Evolutionary conservation across 2,888 invertebrate genomes (phyloP), one percentile per base, ranked within the genome.

Genomic region (Eulithis prunata): DNA sequence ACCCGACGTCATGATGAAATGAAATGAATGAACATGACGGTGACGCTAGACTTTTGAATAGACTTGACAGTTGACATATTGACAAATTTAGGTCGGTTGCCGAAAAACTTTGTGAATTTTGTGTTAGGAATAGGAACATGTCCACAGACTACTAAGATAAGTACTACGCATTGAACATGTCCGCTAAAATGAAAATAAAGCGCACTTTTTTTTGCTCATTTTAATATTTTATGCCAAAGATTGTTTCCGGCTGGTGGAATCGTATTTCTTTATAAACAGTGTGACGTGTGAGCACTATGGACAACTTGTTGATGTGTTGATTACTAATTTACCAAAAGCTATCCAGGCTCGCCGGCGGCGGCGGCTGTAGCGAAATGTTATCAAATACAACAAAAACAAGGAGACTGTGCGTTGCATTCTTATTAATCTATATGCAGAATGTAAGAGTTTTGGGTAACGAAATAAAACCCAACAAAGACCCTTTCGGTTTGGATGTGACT

Each of bases 401-500:
- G 71, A 71, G 75, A 67, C 61, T 83, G 78, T 79, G 79, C 65
- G 62, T 78, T 63, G 71, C 70, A 43, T 81, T 70, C 71, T 68
- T 76, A 58, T 46, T 84, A 70, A 70, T 81, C 68, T 72, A 78
- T 68, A 72, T 80, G 47, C 75, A 80, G 70, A 78, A 83, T 72
- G 82, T 78, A 55, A 80, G 82, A 73, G 82, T 80, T 63, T 75
- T 80, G 66, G 83, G 81, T 66, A 82, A 82, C 68, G 75, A 83
- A 65, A 74, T 82, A 62, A 83, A 86, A 70, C 74, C 82, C 36
- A 78, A 80, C 32, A 83, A 81, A 68, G 86, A 84, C 73, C 82
- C 79, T 72, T 89, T 83, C 73, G 78, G 74, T 62, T 76, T 87
- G 58, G 90, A 91, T 74, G 75, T 91, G 68, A 80, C 79, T 72